Evolutionary conservation across 2,113 vertebrate species (phyloP).

Genomic region (Sinosuthora webbiana): DNA sequence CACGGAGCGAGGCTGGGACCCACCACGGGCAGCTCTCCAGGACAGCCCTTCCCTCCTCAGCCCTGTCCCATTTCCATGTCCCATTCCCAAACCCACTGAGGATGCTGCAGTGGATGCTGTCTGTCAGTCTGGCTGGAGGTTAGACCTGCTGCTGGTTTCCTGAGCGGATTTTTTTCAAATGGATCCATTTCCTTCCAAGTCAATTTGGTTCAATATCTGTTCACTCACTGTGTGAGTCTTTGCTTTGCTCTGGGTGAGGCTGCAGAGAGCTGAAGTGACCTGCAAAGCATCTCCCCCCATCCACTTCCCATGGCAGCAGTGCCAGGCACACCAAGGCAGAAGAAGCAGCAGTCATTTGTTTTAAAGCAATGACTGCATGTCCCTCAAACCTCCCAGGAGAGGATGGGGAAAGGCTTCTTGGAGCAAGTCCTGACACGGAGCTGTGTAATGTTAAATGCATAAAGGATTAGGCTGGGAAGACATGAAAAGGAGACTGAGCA

Average conservation of each 20-base stretch:
- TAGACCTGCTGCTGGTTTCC: background rate
- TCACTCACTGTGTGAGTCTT: background rate
- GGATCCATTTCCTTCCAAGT: background rate
- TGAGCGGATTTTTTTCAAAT: background rate
- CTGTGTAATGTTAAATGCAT: background rate
- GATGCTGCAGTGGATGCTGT: background rate
- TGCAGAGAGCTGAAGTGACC: background rate
- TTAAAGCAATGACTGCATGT: background rate
- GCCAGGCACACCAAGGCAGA: background rate
- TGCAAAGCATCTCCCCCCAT: background rate
- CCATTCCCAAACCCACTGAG: background rate
- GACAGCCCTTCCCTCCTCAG: background rate
- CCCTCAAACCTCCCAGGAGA: background rate
- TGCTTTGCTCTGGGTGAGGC: background rate
- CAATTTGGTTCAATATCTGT: background rate
- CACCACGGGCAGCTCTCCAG: background rate
- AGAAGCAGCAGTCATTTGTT: background rate
- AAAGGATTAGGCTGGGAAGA: background rate
- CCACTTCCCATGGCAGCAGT: fast-evolving
- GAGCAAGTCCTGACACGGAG: background rate
- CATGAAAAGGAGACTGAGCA: background rate
- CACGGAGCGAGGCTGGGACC: fast-evolving
- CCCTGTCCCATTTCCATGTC: background rate
- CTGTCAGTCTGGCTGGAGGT: background rate
- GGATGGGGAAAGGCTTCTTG: background rate